Conservation (phyloP, 2,888 invertebrate species). For the Cheilosia impressa region DNA sequence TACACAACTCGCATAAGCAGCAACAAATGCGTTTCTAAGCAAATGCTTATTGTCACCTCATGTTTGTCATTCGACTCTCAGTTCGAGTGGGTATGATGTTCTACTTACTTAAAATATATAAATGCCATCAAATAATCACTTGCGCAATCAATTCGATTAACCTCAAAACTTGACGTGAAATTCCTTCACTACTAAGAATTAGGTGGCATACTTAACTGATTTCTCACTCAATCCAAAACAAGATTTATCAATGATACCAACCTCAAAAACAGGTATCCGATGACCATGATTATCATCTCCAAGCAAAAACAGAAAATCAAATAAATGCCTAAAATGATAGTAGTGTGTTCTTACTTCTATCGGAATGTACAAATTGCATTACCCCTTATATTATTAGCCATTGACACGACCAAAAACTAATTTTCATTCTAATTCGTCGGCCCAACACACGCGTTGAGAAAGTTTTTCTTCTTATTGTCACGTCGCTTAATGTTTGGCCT, state of each 20-base stretch:
- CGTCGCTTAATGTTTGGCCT: constrained; percentile 30
- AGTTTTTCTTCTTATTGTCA: constrained; percentile 34
- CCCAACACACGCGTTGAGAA: constrained; percentile 11
- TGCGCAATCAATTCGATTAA: constrained; percentile 40
- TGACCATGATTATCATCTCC: constrained; percentile 11
- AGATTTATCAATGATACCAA: constrained; percentile 29
- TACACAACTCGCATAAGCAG: too few species aligned
- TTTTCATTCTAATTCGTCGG: background rate
- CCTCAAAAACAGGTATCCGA: constrained; percentile 15
- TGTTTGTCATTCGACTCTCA: constrained; percentile 1
- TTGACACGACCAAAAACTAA: background rate
- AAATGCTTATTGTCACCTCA: background rate
- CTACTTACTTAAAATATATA: constrained; percentile 4
- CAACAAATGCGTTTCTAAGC: too few species aligned
- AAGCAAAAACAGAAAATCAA: background rate
- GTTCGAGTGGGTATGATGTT: background rate
- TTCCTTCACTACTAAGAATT: constrained; percentile 19
- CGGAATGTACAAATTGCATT: constrained; percentile 22
- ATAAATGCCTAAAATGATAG: background rate
- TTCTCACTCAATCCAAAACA: constrained; percentile 35
- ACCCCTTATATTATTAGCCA: background rate
- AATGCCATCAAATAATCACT: constrained; percentile 13
- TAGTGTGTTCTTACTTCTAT: background rate
- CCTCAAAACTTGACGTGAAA: constrained; percentile 40
- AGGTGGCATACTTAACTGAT: constrained; percentile 43